A percentile compares a stretch with the other conserved stretches of the same genome.
Conservation (phyloP, 2,113 vertebrate genomes). For the Mus pahari region DNA sequence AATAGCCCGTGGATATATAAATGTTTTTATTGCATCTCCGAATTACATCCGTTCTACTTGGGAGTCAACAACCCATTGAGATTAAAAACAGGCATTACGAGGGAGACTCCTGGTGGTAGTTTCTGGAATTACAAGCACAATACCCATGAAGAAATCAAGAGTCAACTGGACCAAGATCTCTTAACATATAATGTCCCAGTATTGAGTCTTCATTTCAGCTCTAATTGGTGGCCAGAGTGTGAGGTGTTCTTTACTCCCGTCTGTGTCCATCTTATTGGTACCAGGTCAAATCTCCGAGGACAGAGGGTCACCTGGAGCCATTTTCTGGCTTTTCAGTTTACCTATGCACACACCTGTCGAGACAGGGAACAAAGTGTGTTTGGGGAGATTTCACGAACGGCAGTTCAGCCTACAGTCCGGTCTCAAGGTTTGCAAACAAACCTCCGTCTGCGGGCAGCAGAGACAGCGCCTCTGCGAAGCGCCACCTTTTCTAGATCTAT, state of each 20-base stretch:
- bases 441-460: neutral
- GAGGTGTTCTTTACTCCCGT: neutral
- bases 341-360: neutral
- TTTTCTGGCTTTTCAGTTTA: constrained; percentile 14
- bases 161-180: neutral
- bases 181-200: neutral
- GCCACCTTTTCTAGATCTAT: neutral
- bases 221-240: neutral
- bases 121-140: constrained; percentile 48
- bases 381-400: neutral
- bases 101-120: neutral
- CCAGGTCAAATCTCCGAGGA: neutral
- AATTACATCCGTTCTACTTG: neutral
- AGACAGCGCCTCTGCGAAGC: neutral
- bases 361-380: neutral
- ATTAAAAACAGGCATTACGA: neutral
- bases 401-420: neutral
- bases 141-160: neutral
- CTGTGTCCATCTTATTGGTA: neutral
- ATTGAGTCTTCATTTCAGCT: neutral
- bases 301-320: neutral
- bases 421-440: constrained; percentile 13
- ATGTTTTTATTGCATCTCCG: neutral
- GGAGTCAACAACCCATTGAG: neutral
- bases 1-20: neutral